phyloP scores from a whole-genome alignment of 2,113 vertebrate genomes.

The Dasyurus viverrinus region DNA sequence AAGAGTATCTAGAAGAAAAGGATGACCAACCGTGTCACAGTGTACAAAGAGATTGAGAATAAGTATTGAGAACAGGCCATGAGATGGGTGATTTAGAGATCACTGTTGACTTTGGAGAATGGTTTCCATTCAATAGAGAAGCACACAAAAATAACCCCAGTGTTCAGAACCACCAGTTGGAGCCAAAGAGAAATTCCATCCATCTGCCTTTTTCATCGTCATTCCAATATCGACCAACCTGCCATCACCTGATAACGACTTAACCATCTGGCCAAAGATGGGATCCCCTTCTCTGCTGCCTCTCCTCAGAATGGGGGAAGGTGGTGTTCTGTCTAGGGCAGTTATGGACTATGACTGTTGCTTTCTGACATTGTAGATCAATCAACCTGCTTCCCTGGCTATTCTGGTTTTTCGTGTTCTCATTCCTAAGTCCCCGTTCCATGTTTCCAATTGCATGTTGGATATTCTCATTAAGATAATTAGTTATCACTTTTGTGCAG shows the following conservation, averaged over 20 bases:
- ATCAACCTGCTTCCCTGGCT: neutral
- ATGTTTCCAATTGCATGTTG: neutral
- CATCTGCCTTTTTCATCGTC: neutral
- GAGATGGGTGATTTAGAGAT: neutral
- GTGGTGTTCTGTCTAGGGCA: neutral
- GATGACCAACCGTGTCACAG: too few relatives aligned
- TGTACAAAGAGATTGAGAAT: neutral
- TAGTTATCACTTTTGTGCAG: neutral
- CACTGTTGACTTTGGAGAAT: neutral
- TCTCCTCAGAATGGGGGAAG: too few relatives aligned
- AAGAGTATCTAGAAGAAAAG: neutral
- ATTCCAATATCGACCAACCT: neutral
- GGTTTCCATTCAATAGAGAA: neutral
- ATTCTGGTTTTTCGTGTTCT: neutral
- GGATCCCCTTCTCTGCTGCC: too few relatives aligned
- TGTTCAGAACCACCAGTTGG: neutral
- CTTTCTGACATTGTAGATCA: neutral
- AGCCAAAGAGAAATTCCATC: neutral
- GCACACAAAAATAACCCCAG: too few relatives aligned
- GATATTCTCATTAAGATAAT: neutral
- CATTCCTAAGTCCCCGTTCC: neutral
- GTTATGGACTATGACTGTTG: neutral
- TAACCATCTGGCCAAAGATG: neutral
- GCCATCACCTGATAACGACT: neutral
- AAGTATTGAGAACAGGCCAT: neutral